phyloP scores from a whole-genome alignment of 2,113 vertebrate species.

The Australoheros scitulus region DNA sequence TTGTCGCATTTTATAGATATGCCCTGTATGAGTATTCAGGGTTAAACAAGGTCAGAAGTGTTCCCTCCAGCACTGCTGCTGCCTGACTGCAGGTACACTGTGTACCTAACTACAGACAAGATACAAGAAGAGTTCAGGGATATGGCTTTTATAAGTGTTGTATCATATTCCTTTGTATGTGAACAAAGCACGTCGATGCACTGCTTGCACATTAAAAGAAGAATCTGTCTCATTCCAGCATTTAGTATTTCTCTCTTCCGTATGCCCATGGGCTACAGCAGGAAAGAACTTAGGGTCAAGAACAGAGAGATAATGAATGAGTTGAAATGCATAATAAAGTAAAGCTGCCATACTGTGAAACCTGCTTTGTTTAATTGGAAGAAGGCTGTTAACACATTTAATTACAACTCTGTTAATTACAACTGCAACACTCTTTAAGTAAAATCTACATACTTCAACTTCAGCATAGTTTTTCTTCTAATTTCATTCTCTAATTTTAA shows the following conservation, averaged over 20 bases:
- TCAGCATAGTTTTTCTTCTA: neutral
- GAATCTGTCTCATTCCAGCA: slow-evolving; percentile 28
- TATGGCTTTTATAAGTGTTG: slow-evolving; percentile 5
- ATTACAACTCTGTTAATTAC: slow-evolving; percentile 2
- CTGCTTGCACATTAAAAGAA: neutral
- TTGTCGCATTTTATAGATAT: slow-evolving; percentile 72
- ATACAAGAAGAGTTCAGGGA: slow-evolving; percentile 10
- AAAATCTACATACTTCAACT: neutral
- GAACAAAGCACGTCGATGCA: slow-evolving; percentile 2
- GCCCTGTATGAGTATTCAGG: slow-evolving; percentile 55
- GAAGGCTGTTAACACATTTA: neutral
- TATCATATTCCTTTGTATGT: slow-evolving; percentile 24
- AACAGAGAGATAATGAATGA: slow-evolving; percentile 29
- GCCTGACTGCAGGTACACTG: slow-evolving; percentile 54
- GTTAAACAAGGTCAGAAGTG: slow-evolving; percentile 71
- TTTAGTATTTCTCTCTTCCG: slow-evolving; percentile 11
- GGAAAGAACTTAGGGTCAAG: neutral
- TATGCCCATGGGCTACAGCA: slow-evolving; percentile 24
- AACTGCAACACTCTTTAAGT: neutral
- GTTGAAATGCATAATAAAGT: slow-evolving; percentile 23
- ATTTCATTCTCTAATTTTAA: neutral
- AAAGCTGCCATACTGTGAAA: slow-evolving; percentile 23
- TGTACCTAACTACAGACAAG: slow-evolving; percentile 49
- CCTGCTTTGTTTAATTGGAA: neutral
- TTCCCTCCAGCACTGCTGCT: slow-evolving; percentile 36